Base-by-base conservation (phyloP, 1,140 invertebrate species). In the Caenorhabditis briggsae region DNA sequence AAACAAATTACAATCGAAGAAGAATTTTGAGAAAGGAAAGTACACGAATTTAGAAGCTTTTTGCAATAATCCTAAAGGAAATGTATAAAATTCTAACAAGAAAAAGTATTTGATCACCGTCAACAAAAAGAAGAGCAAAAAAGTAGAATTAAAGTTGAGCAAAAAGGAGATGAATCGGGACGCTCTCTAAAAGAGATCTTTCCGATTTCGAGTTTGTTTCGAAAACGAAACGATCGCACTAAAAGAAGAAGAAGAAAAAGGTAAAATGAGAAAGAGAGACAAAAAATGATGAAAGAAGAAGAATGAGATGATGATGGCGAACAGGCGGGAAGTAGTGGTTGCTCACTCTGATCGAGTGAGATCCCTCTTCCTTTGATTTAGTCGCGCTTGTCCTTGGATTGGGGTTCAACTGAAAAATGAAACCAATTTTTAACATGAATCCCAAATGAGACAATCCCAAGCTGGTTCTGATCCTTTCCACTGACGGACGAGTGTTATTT, bases 1-100 rank as follows among this genome's bases (percentile, higher is more conserved):
- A 33, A 9, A 46, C 64, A 70, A 70, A 43, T 46, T 55, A 82
- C 20, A 82, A 41, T 41, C 41, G 46, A 43, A 46, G n/a, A n/a
- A n/a, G 33, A 33, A n/a, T n/a, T 14, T 82, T 82, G 82, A 59
- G 53, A 83, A 41, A 78, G 55, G 53, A 83, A 83, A 56, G 33
- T 58, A 83, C 53, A 83, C 53, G 53, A 83, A 83, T 83, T 83
- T 83, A 43, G 82, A 83, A 58, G 53, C 43, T 83, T 59, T 58
- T 25, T 33, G 33, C 33, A 33, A 33, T 33, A 58, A 83, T 43
- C 56, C 82, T 83, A 56, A 43, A 43, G 82, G 18, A 83, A 58
- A 58, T 41, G 53, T n/a, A n/a, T 23, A 48, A 23, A 58, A 25
- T 58, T 83, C 53, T 83, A 78, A 78, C 70, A 78, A 78, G n/a